phyloP scores from a whole-genome alignment of 1,140 invertebrate genomes.

The Drosophila sp. region DNA sequence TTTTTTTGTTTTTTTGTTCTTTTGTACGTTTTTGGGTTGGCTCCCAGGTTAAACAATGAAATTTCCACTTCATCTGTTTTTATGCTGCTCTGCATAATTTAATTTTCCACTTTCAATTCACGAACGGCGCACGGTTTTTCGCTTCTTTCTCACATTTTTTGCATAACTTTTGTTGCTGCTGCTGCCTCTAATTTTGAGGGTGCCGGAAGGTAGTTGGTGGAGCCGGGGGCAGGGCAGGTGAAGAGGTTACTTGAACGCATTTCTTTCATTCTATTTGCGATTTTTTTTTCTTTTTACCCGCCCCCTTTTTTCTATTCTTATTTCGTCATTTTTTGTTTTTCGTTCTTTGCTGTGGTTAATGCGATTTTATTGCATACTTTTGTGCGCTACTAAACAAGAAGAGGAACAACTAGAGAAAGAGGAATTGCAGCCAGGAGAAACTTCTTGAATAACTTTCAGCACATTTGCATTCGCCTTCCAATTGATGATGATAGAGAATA shows the following conservation, averaged over 20 bases:
- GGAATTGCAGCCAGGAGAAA: slow-evolving; percentile 42
- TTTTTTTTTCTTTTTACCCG: not conserved
- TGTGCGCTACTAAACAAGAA: slow-evolving; percentile 30
- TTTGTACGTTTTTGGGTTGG: slow-evolving; percentile 32
- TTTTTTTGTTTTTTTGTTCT: slow-evolving; percentile 11
- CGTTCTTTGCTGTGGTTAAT: slow-evolving; percentile 47
- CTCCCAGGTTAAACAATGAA: slow-evolving; percentile 77
- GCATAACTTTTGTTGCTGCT: slow-evolving; percentile 39
- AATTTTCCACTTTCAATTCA: slow-evolving; percentile 76
- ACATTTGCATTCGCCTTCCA: slow-evolving; percentile 40
- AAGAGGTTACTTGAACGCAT: slow-evolving; percentile 37
- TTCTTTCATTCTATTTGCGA: not conserved
- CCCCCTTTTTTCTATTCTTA: not conserved
- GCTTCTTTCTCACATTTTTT: slow-evolving; percentile 11
- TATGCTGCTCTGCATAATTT: slow-evolving; percentile 80
- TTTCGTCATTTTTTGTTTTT: not conserved
- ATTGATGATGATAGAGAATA: not conserved
- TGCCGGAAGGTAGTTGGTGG: not conserved
- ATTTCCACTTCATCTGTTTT: slow-evolving; percentile 80
- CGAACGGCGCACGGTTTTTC: slow-evolving; percentile 3
- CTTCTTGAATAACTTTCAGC: slow-evolving; percentile 53
- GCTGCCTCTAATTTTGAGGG: slow-evolving; percentile 48
- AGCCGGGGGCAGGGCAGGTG: not conserved
- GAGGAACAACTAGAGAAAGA: slow-evolving; percentile 13
- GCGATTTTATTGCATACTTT: slow-evolving; percentile 76